A percentile compares a stretch with the other conserved stretches of the same genome.
Evolutionary conservation across 2,797 vertebrate genomes (phyloP).

Genomic region (Paratrypauchen microcephalus): DNA sequence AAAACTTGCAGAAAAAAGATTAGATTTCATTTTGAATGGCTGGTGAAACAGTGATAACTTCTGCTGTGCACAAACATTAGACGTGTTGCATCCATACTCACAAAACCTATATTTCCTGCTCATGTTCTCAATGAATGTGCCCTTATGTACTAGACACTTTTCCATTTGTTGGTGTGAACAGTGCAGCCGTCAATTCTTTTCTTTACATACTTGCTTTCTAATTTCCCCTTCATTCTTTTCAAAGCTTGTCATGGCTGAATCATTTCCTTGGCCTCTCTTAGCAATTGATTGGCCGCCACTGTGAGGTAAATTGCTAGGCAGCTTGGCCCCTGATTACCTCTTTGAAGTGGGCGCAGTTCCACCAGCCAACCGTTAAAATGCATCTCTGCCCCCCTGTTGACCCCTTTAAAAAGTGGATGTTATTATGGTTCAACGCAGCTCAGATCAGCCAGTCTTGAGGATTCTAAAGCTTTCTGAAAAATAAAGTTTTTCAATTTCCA

Average conservation of each 20-base stretch:
- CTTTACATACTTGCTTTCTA: conserved; percentile 61
- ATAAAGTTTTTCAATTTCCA: conserved; percentile 40
- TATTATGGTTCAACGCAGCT: conserved; percentile 72
- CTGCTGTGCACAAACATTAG: background rate
- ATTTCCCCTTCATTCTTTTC: conserved; percentile 63
- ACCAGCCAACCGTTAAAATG: conserved; percentile 78
- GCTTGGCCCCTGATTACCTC: conserved; percentile 82
- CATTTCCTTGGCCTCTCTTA: conserved; percentile 79
- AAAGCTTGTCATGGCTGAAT: conserved; percentile 71
- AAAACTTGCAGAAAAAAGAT: too few relatives aligned
- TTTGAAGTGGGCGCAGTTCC: conserved; percentile 75
- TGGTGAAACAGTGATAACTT: background rate
- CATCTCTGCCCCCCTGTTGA: conserved; percentile 70
- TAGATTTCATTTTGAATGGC: conserved; percentile 21
- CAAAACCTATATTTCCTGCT: background rate
- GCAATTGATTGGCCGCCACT: conserved; percentile 80
- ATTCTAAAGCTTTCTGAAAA: conserved; percentile 42
- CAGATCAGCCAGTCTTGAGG: conserved; percentile 52
- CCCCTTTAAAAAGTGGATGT: conserved; percentile 62
- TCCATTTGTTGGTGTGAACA: conserved; percentile 74
- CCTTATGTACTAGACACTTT: conserved; percentile 37
- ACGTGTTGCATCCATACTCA: background rate
- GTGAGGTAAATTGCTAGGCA: conserved; percentile 81
- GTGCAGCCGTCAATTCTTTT: conserved; percentile 55
- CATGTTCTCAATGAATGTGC: conserved; percentile 22